Conservation (phyloP, 1,140 invertebrate species). For the Listronotus bonariensis region DNA sequence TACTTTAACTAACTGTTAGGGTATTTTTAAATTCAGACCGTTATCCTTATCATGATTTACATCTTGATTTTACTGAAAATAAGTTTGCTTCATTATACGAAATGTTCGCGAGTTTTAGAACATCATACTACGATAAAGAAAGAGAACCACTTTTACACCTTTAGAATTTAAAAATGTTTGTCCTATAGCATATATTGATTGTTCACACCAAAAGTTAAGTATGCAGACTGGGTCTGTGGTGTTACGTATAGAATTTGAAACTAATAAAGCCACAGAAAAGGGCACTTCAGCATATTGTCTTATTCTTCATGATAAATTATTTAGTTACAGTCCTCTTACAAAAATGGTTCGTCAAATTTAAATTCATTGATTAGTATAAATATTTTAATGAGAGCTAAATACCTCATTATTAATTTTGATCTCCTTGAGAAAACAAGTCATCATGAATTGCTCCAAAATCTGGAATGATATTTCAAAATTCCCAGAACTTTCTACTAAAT, state of each 20-base stretch:
- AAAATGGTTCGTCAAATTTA: constrained; percentile 18
- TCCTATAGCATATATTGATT: constrained; percentile 12
- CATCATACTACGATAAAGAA: neutral
- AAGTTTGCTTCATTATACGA: constrained; percentile 16
- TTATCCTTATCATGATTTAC: constrained; percentile 8
- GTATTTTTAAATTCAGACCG: constrained; percentile 11
- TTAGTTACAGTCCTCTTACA: constrained; percentile 17
- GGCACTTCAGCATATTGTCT: constrained; percentile 12
- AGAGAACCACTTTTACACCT: constrained; percentile 11
- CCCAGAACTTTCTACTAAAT: too few relatives aligned
- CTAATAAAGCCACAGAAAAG: neutral
- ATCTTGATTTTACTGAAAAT: constrained; percentile 20
- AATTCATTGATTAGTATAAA: neutral
- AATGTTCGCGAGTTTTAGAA: constrained; percentile 6
- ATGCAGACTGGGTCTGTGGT: constrained; percentile 6
- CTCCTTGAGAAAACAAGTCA: too few relatives aligned
- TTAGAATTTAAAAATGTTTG: neutral
- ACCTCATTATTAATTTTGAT: too few relatives aligned
- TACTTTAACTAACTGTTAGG: constrained; percentile 5
- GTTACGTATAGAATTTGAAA: constrained; percentile 14
- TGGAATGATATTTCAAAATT: too few relatives aligned
- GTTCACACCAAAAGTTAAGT: constrained; percentile 12
- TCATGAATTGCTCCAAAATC: too few relatives aligned
- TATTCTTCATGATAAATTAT: constrained; percentile 17
- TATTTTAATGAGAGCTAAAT: too few relatives aligned